Conservation (phyloP, 2,888 invertebrate species). For the Epinotia brunnichana region DNA sequence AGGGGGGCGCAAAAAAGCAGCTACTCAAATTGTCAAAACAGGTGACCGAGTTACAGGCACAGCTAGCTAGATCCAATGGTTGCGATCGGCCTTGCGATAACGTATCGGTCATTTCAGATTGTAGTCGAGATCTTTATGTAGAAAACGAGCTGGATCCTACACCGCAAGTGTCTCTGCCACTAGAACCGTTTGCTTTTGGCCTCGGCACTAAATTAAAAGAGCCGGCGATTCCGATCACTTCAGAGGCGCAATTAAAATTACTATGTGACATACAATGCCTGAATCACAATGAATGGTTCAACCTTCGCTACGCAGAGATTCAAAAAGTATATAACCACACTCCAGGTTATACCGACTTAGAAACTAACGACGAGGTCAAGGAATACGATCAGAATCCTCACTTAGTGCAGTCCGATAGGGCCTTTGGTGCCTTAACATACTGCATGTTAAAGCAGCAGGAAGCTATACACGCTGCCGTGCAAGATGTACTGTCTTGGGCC, state of each 20-base stretch:
- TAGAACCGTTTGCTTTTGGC: background rate
- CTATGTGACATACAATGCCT: background rate
- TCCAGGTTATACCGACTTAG: background rate
- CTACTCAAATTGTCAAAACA: background rate
- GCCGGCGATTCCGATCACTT: background rate
- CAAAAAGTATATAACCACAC: background rate
- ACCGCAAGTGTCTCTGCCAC: background rate
- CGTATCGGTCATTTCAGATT: slow-evolving; percentile 1
- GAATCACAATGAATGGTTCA: background rate
- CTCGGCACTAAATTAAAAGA: slow-evolving; percentile 4
- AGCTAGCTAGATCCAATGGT: background rate
- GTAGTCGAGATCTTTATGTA: background rate
- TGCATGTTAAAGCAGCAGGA: slow-evolving; percentile 6
- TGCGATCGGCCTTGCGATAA: background rate
- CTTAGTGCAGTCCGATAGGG: slow-evolving; percentile 10
- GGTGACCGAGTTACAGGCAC: background rate
- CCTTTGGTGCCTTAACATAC: background rate
- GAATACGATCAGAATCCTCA: background rate
- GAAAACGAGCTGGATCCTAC: background rate
- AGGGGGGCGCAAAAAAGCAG: background rate
- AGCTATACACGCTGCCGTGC: background rate
- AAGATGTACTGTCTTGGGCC: background rate
- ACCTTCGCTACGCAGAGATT: background rate
- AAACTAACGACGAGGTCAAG: background rate
- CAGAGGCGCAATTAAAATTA: background rate